phyloP scores from a whole-genome alignment of 2,797 vertebrate species.

The Furcifer pardalis region DNA sequence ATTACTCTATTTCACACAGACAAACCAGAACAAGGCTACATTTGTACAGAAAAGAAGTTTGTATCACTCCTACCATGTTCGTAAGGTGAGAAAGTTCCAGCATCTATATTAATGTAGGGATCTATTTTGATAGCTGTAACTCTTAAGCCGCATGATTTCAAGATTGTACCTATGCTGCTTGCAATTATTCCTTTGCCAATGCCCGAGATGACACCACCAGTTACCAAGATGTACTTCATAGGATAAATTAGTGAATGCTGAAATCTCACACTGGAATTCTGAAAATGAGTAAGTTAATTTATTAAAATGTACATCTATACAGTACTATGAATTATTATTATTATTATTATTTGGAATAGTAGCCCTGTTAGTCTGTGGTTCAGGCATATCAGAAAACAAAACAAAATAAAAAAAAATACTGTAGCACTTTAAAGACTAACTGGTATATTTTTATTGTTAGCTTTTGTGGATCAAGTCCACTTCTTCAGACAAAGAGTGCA shows the following conservation, averaged over 20 bases:
- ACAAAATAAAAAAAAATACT: no score
- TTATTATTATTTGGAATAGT: no score
- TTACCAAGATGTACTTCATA: slow-evolving; percentile 85
- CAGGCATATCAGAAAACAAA: no score
- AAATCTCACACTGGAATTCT: slow-evolving; percentile 45
- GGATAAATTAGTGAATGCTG: slow-evolving; percentile 40
- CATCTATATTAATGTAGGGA: slow-evolving; percentile 83
- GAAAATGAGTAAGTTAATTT: slow-evolving; percentile 47
- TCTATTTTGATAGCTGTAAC: slow-evolving; percentile 84
- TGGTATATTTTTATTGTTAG: no score
- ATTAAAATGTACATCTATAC: not conserved
- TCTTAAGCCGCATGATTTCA: slow-evolving; percentile 80
- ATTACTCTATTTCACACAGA: not conserved
- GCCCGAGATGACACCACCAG: slow-evolving; percentile 81
- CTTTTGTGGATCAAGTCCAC: no score
- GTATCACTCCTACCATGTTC: slow-evolving; percentile 76
- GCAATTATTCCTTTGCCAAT: slow-evolving; percentile 84
- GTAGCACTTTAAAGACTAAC: no score
- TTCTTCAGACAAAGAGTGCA: no score
- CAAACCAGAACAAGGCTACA: not conserved
- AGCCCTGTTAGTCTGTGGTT: no score
- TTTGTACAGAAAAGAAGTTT: not conserved
- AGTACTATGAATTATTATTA: no score
- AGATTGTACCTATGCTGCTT: slow-evolving; percentile 81
- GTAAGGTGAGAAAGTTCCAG: slow-evolving; percentile 82